Base-by-base conservation (phyloP, 2,113 vertebrate species). In the Coracopsis vasa region DNA sequence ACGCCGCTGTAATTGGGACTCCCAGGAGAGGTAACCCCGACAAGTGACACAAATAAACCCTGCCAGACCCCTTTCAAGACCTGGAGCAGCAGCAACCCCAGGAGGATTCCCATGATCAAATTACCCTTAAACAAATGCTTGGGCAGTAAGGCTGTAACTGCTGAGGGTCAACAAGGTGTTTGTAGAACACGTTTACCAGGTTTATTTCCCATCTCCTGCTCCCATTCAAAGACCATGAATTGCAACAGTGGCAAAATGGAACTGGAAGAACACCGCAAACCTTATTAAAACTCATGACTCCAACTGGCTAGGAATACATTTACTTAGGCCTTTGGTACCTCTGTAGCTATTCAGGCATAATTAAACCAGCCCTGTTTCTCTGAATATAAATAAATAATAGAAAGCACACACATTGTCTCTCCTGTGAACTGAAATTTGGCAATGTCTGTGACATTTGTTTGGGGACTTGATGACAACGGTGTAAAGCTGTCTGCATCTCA, bases 41-140 rank as follows among this genome's bases (percentile, higher is more conserved):
- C 39, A 91, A 90, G 90, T 75, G 95, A 88, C 92, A 95, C 33
- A 96, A 66, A 96, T 90, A 94, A 95, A 87, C 64, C 54, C 50
- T 91, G 33, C 60, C 53, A 64, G 80, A 54, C 87, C 61, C 88
- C 28, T 84, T 81, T 80, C 50, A 47, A 88, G 58, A 79, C 79
- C 61, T 64, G 69, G 18, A 78, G 86, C 78, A 78, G 56, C 56
- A 45, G 66, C 24, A 96, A 81, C 39, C 79, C 72, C 90, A 17
- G 37, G 81, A 92, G 92, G 51, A 51, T 72, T 83, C 41, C 73
- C 56, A 10, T 81, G 73, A 69, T 73, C 87, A 95, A 96, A 94
- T 95, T 92, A 91, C 54, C 71, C 71, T 94, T 80, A 89, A 91
- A 95, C 92, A 91, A 96, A 90, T 74, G 21, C 41, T 74, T 72